Conservation (phyloP, 2,888 invertebrate species). For the Lasioglossum leucozonium region DNA sequence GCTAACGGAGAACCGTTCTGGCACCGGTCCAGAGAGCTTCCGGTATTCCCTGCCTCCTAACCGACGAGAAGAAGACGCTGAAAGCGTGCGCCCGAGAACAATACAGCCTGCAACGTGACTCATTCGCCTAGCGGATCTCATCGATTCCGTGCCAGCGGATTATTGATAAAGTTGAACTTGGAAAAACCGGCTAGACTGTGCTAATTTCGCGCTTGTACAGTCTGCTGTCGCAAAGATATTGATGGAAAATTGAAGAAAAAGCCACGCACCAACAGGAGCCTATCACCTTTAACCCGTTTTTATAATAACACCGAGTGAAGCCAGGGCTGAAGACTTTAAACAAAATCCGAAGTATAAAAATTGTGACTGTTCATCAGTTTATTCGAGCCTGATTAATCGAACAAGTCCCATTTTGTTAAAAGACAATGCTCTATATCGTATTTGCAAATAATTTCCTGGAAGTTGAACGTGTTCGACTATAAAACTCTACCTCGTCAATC, state of each 20-base stretch:
- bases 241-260: background rate
- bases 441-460: background rate
- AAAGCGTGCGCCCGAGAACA: slow-evolving; percentile 33
- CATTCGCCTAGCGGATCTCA: slow-evolving; percentile 19
- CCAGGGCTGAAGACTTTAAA: background rate
- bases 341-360: too few species aligned
- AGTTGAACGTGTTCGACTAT: background rate
- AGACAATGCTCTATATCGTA: background rate
- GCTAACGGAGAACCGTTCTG: slow-evolving; percentile 28
- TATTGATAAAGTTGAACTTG: background rate
- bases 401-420: background rate
- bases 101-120: slow-evolving; percentile 42
- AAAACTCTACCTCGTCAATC: too few species aligned
- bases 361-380: background rate
- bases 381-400: background rate
- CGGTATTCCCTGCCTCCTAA: slow-evolving; percentile 23
- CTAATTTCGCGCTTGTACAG: background rate
- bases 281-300: background rate
- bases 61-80: slow-evolving; percentile 4
- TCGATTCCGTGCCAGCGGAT: slow-evolving; percentile 11
- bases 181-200: background rate
- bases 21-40: slow-evolving; percentile 50
- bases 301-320: background rate
- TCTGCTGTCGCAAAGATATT: background rate
- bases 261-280: background rate